Evolutionary conservation across 2,888 invertebrate genomes (phyloP), one percentile per base, ranked within the genome.

Genomic region (Polydrusus cervinus): DNA sequence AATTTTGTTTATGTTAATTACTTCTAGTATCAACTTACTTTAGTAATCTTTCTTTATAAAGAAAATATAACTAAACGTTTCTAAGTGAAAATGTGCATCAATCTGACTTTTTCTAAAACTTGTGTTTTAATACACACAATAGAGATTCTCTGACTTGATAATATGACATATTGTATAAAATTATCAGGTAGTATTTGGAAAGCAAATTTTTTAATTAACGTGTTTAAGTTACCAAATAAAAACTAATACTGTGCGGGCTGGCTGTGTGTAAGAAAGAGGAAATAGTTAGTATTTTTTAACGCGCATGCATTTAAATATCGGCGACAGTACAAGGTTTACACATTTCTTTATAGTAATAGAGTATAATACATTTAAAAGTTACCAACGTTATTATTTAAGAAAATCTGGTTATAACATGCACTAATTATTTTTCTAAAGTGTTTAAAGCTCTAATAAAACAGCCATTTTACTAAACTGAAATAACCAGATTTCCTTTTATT

Each of bases 261-360:
- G 80, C 80, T 80, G 80, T 80, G 80, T 74, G 67, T 57, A 65
- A 77, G 51, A 72, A 70, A 71, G 71, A 69, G 30, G 3, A 68
- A 77, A 51, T 70, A 25, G 68, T 73, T 51, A 71, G 20, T 53
- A 18, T 67, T 53, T 53, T 66, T 16, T 11, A 62, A 25, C 51
- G 51, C 18, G 60, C 80, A 79, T 79, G 79, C 81, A 78, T 76
- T 75, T 49, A 69, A 55, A 72, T 74, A 60, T 75, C 77, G 80
- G 80, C 80, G 79, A 51, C 62, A 77, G 82, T 82, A 82, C 82
- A 81, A 82, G 82, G 16, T 80, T 75, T 79, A 78, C 68, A 68
- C 53, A 66, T 67, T 47, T 62, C 62, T 55, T 55, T 55, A 70
- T 38, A 49, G 20, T 66, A 47, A 18, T 55, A 53, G 34, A 47